Evolutionary conservation across 2,113 vertebrate genomes (phyloP).

Genomic region (Uropsilus gracilis): DNA sequence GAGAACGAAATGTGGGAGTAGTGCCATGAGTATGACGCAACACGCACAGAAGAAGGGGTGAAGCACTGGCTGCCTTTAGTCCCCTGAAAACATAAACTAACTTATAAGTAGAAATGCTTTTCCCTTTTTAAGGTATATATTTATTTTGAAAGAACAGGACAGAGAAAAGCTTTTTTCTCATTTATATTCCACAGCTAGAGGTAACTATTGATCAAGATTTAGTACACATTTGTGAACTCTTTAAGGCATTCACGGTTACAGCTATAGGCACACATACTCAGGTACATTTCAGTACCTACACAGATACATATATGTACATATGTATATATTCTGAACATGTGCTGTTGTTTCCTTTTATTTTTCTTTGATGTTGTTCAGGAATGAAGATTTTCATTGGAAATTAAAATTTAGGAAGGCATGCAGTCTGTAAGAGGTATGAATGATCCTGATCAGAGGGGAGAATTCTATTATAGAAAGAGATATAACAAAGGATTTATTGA

Average conservation of each 20-base stretch:
- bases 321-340: neutral
- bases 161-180: neutral
- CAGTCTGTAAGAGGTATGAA: neutral
- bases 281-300: too few relatives aligned
- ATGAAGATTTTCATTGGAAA: neutral
- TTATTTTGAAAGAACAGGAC: neutral
- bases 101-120: neutral
- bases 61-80: neutral
- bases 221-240: neutral
- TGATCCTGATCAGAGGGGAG: neutral
- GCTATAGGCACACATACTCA: neutral
- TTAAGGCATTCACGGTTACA: neutral
- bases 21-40: neutral
- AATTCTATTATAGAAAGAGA: neutral
- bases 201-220: neutral
- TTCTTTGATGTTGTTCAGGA: neutral
- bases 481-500: neutral
- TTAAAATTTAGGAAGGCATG: neutral
- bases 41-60: neutral
- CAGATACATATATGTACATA: too few relatives aligned
- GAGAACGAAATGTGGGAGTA: neutral
- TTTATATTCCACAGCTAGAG: neutral
- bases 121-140: neutral
- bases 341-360: neutral
- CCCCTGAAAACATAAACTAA: neutral